Evolutionary conservation across 2,888 invertebrate genomes (phyloP).

Genomic region (Syrista parreyssii): DNA sequence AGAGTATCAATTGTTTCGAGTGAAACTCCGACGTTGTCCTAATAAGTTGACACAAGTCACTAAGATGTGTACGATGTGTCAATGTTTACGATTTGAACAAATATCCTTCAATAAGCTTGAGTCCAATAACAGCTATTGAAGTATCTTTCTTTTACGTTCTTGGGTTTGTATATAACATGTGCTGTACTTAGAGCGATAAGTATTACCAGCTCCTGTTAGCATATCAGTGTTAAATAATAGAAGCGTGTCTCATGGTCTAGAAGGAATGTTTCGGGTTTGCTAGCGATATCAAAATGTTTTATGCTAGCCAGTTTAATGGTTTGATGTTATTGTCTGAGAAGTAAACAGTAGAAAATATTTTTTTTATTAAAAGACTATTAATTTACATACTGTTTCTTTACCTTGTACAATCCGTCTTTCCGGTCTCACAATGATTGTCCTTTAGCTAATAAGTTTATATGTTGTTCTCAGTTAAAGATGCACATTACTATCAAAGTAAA

Average conservation of each 20-base stretch:
- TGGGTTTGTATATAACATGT: slow-evolving; percentile 20
- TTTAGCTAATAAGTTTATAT: not conserved
- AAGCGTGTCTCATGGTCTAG: slow-evolving; percentile 2
- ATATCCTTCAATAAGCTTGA: not conserved
- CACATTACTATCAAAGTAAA: not conserved
- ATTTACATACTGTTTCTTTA: not conserved
- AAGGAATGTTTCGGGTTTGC: slow-evolving; percentile 6
- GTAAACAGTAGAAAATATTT: not conserved
- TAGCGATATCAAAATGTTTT: not conserved
- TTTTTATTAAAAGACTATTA: not conserved
- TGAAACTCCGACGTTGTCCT: not conserved
- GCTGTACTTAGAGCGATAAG: slow-evolving; percentile 12
- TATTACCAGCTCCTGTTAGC: slow-evolving; percentile 15
- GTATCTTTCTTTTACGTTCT: not conserved
- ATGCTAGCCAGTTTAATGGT: not conserved
- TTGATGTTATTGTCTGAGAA: not conserved
- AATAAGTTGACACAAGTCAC: not conserved
- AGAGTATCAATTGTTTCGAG: not conserved
- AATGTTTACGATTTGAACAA: not conserved
- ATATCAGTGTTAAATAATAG: slow-evolving; percentile 13
- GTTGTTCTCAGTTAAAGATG: not conserved
- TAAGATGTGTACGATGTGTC: not conserved
- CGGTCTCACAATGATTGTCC: not conserved
- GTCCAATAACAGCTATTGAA: not conserved
- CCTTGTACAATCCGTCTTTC: not conserved